These are phyloP conservation scores for Bombus confusus DNA, from an alignment of 1,140 invertebrate species.

Conservation along the genomic window DNA sequence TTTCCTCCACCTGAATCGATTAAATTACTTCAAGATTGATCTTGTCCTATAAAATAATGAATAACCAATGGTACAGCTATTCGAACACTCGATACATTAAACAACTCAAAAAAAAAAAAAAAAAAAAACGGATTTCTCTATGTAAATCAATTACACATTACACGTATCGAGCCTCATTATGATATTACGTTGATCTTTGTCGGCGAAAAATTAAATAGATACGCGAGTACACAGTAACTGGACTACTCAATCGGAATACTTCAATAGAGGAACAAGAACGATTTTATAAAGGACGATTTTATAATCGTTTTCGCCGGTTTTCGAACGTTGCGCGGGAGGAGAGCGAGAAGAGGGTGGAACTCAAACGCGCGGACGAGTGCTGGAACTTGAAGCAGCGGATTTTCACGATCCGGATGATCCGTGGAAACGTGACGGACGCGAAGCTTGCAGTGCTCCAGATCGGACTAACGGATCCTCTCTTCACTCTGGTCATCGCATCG, in stretches of 20 bases:
- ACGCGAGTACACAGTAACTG: background rate
- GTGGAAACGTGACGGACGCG: slow-evolving; percentile 37
- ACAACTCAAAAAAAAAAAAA: no score
- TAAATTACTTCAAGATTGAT: no score
- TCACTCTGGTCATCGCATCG: background rate
- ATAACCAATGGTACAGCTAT: no score
- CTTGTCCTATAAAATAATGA: no score
- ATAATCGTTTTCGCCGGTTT: background rate
- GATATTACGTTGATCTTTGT: background rate
- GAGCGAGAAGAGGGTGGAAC: background rate
- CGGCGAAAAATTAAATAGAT: background rate
- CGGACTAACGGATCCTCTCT: slow-evolving; percentile 7
- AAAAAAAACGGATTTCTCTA: background rate
- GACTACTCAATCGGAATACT: background rate
- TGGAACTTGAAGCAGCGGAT: slow-evolving; percentile 37
- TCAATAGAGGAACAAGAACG: background rate
- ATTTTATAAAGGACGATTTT: background rate
- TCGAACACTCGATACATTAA: no score
- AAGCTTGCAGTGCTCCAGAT: slow-evolving; percentile 33
- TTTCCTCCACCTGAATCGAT: no score
- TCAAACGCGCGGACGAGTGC: slow-evolving; percentile 18
- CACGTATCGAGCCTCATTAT: no score
- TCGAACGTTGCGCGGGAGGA: background rate
- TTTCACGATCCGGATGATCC: slow-evolving; percentile 49
- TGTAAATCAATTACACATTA: background rate